Evolutionary conservation across 2,797 vertebrate genomes (phyloP).

Genomic region (Chelon auratus): DNA sequence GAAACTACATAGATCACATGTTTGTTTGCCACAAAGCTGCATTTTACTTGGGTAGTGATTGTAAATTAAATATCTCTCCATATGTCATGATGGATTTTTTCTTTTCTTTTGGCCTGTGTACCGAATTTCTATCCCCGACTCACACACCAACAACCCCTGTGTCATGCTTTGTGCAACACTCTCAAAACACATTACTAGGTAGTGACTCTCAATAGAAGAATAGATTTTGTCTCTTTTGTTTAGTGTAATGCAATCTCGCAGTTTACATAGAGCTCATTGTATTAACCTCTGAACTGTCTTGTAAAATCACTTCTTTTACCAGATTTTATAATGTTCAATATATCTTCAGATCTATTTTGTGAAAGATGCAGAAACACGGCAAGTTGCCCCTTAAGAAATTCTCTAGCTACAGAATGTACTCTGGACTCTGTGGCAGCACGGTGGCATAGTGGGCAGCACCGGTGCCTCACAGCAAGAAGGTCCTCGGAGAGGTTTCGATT

Average conservation of each 20-base stretch:
- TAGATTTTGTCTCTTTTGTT: not conserved
- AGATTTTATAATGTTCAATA: too few relatives aligned
- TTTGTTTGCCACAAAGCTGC: not conserved
- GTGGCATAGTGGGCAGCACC: too few relatives aligned
- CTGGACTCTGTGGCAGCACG: too few relatives aligned
- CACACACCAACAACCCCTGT: constrained; percentile 11
- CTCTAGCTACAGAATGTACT: not conserved
- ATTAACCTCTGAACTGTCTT: not conserved
- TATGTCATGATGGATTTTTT: not conserved
- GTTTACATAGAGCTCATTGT: constrained; percentile 1
- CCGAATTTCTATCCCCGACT: not conserved
- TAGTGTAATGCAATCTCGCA: not conserved
- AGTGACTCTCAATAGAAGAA: not conserved
- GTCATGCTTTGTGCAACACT: constrained; percentile 1
- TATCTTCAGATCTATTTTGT: not conserved
- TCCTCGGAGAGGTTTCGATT: too few relatives aligned
- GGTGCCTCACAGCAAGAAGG: too few relatives aligned
- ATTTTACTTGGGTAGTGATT: constrained; percentile 8
- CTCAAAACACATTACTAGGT: constrained; percentile 9
- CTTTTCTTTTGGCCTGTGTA: not conserved
- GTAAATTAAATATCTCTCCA: not conserved
- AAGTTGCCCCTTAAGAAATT: not conserved
- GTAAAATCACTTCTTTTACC: too few relatives aligned
- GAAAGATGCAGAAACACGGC: not conserved
- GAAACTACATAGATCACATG: not conserved